phyloP scores from a whole-genome alignment of 2,888 invertebrate species.

The Parnassius mnemosyne region DNA sequence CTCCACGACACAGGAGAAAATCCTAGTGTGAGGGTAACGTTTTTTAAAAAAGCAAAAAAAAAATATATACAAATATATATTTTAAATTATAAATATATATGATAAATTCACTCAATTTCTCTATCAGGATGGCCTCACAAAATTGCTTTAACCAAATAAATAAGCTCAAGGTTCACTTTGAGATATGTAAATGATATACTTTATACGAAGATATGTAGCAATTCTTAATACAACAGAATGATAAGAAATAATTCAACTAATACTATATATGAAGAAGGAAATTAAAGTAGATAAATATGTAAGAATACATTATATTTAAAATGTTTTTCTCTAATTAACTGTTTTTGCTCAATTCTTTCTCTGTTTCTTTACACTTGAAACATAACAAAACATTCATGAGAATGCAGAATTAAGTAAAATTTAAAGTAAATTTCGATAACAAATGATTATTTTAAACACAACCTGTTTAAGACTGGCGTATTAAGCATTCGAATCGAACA shows the following conservation, averaged over 20 bases:
- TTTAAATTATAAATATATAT: no score
- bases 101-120: no score
- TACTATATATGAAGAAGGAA: no score
- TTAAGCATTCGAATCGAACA: neutral
- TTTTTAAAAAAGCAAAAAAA: no score
- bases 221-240: slow-evolving; percentile 14
- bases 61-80: no score
- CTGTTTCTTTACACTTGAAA: no score
- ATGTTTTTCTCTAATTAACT: no score
- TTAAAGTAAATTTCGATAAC: neutral
- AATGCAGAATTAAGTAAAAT: neutral
- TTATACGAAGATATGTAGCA: slow-evolving; percentile 12
- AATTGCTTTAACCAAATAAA: slow-evolving; percentile 7
- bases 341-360: no score
- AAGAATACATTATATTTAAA: no score
- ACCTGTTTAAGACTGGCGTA: neutral
- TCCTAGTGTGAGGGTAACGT: no score
- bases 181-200: slow-evolving; percentile 23
- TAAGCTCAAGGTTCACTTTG: slow-evolving; percentile 19
- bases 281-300: no score
- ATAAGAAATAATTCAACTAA: slow-evolving; percentile 4
- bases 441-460: slow-evolving; percentile 14
- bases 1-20: no score
- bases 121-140: neutral
- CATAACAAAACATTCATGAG: neutral